phyloP scores from a whole-genome alignment of 2,888 invertebrate genomes.

The Heteromurus nitidus region DNA sequence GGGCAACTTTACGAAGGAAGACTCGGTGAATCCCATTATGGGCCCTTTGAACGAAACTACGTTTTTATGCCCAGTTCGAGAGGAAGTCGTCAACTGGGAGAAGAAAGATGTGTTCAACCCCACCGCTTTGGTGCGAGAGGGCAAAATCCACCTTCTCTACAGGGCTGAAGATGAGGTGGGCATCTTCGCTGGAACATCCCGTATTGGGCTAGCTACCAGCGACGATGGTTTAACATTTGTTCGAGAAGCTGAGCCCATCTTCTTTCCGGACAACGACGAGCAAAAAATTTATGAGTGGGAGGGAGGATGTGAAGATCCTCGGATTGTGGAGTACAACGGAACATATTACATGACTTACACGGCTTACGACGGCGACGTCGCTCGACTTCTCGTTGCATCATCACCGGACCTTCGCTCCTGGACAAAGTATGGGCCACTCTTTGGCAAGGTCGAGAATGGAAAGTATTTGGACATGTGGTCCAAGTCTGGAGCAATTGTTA shows the following conservation, averaged over 20 bases:
- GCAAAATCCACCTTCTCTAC: conserved; percentile 65
- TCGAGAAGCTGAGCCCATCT: conserved; percentile 60
- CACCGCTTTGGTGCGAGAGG: conserved; percentile 64
- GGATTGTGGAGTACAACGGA: conserved; percentile 63
- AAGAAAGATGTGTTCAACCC: conserved; percentile 72
- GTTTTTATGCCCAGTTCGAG: conserved; percentile 68
- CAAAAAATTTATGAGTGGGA: conserved; percentile 67
- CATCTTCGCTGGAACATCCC: conserved; percentile 63
- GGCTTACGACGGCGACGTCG: conserved; percentile 65
- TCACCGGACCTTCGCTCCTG: conserved; percentile 59
- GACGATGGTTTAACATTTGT: conserved; percentile 65
- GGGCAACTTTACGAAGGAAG: conserved; percentile 68
- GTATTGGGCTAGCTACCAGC: conserved; percentile 68
- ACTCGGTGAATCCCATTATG: conserved; percentile 68
- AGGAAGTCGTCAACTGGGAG: conserved; percentile 63
- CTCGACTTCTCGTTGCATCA: conserved; percentile 68
- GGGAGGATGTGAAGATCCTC: conserved; percentile 70
- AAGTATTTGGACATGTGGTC: conserved; percentile 64
- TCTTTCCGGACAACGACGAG: conserved; percentile 66
- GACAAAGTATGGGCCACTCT: conserved; percentile 68
- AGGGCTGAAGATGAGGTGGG: conserved; percentile 69
- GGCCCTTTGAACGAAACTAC: conserved; percentile 58
- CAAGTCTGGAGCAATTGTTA: conserved; percentile 71
- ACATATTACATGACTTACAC: conserved; percentile 70
- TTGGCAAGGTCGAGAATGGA: conserved; percentile 50